Evolutionary conservation across 2,113 vertebrate species (phyloP).

Genomic region (Leptosomus discolor): DNA sequence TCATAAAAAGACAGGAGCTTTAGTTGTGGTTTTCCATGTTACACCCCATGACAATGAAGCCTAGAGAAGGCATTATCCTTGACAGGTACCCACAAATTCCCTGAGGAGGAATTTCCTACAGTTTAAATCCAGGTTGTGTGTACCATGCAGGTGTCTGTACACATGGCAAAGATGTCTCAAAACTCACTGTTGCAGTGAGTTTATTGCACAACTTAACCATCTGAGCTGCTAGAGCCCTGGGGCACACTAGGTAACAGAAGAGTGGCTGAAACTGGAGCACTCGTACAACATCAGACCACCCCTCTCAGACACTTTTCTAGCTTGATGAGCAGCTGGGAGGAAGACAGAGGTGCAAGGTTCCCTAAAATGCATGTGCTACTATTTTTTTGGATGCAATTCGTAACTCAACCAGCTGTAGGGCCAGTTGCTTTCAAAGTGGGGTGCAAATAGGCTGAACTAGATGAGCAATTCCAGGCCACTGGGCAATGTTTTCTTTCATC

Average conservation of each 20-base stretch:
- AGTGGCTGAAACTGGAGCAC: background rate
- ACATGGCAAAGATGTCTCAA: background rate
- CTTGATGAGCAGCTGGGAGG: background rate
- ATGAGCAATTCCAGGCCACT: background rate
- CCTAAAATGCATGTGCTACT: background rate
- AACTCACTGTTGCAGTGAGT: background rate
- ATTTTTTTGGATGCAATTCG: background rate
- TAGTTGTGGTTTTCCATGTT: slow-evolving; percentile 1
- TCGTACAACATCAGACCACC: background rate
- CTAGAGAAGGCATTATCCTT: background rate
- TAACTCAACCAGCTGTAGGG: background rate
- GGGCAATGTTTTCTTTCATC: background rate
- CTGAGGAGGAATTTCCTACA: background rate
- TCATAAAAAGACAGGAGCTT: background rate
- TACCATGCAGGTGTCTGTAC: background rate
- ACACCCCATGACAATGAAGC: background rate
- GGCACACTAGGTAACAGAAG: background rate
- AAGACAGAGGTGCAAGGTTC: background rate
- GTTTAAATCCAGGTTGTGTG: background rate
- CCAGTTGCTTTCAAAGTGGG: background rate
- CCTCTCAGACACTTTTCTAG: background rate
- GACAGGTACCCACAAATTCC: background rate
- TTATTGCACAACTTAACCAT: background rate
- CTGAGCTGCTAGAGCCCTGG: background rate
- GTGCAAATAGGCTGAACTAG: background rate